Base-by-base conservation (phyloP, 2,113 vertebrate genomes). In the Rhadina sibilatrix region DNA sequence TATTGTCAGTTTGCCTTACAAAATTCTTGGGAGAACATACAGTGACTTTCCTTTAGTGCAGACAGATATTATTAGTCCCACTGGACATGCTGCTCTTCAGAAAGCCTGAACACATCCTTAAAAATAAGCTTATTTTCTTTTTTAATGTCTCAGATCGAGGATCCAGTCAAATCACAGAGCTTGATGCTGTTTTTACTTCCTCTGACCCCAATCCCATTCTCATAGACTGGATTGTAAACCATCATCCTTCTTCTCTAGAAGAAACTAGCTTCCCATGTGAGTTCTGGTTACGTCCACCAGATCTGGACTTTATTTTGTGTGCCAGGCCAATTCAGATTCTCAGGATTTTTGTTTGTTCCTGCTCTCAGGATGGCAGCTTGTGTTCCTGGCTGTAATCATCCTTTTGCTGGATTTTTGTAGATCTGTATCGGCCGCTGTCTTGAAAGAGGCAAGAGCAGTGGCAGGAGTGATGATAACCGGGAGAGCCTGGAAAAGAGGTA, bases 401-500 rank as follows among this genome's bases (percentile, higher is more conserved):
- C 37, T 76, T 91, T n/a, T 82, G 56, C 11, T 90, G 33, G 37
- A 44, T 89, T 57, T 66, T 93, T 81, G 25, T 96, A 99, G 99
- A 98, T 99, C 40, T 99, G 99, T 91, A 98, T 99, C 40, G 79
- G 98, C 38, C 98, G 99, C 85, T 99, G 99, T 97, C 97, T 99
- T 86, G 99, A 99, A 93, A 98, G 99, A 89, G 99, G 99, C 68
- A 99, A 99, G 95, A 99, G 98, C 97, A 99, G 99, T 56, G 99
- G 99, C 13, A 98, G 99, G 85, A 98, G 98, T 28, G 99, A 99
- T 49, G 99, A 99, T 97, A 99, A 99, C 98, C 98, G 98, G 72
- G 99, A 99, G 89, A 99, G 99, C 83, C 96, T 99, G 98, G 98
- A 99, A 87, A 99, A 99, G 98, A 99, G 99, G 99, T 99, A 98